These are phyloP conservation scores for Dasysyrphus tricinctus DNA, from an alignment of 2,888 invertebrate species.

Conservation along the genomic window DNA sequence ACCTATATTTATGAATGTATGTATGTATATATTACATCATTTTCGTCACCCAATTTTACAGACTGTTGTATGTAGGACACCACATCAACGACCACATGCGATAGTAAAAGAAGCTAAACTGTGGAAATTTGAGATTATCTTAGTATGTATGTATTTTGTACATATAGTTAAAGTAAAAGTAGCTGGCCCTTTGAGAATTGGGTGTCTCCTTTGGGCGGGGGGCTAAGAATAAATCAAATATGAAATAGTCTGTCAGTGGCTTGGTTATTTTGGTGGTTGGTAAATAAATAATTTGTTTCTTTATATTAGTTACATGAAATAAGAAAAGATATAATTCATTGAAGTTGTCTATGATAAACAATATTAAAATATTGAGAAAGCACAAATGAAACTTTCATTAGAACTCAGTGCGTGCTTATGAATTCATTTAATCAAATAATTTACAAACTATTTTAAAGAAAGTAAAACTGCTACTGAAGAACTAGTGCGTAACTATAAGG, in stretches of 20 bases:
- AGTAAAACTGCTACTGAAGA: too few species aligned
- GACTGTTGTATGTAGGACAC: slow-evolving; percentile 34
- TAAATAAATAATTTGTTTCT: neutral
- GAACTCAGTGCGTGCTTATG: too few species aligned
- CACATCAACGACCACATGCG: slow-evolving; percentile 14
- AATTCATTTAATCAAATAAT: too few species aligned
- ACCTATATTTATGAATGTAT: neutral
- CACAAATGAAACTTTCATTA: neutral
- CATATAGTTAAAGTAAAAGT: slow-evolving; percentile 29
- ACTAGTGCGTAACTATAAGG: too few species aligned
- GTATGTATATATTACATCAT: neutral
- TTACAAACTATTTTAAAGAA: too few species aligned
- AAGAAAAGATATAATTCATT: neutral
- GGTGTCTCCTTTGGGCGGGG: neutral
- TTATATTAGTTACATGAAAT: neutral
- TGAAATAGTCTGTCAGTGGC: slow-evolving; percentile 19
- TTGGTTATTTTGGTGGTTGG: neutral
- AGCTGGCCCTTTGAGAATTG: slow-evolving; percentile 9
- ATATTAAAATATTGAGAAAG: neutral
- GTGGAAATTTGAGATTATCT: neutral
- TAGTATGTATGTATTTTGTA: neutral
- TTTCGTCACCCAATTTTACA: slow-evolving; percentile 35
- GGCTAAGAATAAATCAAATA: slow-evolving; percentile 22
- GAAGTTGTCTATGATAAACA: neutral
- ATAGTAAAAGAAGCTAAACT: neutral